These are phyloP conservation scores for Uromys caudimaculatus DNA, from an alignment of 2,797 vertebrate species.

Conservation along the genomic window DNA sequence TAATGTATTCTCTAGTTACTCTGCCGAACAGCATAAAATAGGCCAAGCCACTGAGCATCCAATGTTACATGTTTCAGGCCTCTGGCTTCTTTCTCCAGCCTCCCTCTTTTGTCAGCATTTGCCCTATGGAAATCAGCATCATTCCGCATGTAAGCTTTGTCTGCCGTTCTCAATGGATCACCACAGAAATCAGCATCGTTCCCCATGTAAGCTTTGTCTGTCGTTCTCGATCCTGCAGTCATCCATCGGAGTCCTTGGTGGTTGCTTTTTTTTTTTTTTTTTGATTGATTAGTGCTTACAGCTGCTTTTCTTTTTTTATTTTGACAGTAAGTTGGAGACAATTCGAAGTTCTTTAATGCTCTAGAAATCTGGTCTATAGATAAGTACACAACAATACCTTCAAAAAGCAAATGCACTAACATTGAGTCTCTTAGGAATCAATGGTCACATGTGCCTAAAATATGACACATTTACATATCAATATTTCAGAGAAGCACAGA, in stretches of 20 bases:
- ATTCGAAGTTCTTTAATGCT: slow-evolving; percentile 16
- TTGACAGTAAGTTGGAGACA: neutral
- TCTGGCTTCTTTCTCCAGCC: neutral
- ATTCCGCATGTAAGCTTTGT: neutral
- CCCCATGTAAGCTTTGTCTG: neutral
- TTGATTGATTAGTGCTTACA: neutral
- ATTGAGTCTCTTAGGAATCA: neutral
- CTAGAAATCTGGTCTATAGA: neutral
- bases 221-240: neutral
- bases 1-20: neutral
- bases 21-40: neutral
- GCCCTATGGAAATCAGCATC: neutral
- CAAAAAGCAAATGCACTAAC: neutral
- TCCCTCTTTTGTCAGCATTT: neutral
- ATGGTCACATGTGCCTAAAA: neutral
- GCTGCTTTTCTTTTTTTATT: neutral
- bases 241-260: neutral
- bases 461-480: neutral
- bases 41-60: neutral
- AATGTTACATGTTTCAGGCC: neutral
- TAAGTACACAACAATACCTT: neutral
- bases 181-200: neutral
- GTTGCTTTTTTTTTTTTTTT: neutral
- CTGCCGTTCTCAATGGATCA: neutral
- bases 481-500: neutral